Conservation (phyloP, 2,113 vertebrate genomes). For the Vulpes ferrilata region DNA sequence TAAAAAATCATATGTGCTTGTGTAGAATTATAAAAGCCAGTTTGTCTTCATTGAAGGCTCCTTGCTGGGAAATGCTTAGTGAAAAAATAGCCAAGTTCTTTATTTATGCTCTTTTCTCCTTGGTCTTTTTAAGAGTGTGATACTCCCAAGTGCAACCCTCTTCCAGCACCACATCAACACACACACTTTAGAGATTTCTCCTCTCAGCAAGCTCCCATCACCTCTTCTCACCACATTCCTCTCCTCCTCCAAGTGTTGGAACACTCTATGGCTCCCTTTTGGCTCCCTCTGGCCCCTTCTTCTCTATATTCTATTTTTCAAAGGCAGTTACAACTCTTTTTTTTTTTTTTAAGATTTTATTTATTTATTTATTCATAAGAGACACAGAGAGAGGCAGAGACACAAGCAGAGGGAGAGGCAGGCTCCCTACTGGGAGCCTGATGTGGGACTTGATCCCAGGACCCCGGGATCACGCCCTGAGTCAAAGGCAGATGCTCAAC, state of each 20-base stretch:
- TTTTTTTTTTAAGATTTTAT: too few species aligned
- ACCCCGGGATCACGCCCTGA: too few species aligned
- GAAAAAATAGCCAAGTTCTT: not conserved
- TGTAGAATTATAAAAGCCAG: slow-evolving; percentile 3
- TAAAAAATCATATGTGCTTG: not conserved
- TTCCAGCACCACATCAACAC: not conserved
- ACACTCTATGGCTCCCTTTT: not conserved
- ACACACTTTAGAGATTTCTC: not conserved
- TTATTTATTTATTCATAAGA: too few species aligned
- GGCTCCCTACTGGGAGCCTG: too few species aligned
- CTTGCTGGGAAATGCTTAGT: not conserved
- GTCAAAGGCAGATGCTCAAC: too few species aligned
- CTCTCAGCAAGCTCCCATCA: not conserved
- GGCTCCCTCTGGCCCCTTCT: not conserved
- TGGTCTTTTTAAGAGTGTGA: not conserved
- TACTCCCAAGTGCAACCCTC: not conserved
- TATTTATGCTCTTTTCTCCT: not conserved
- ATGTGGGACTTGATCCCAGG: too few species aligned
- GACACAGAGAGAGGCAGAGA: too few species aligned
- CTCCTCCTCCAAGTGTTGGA: not conserved
- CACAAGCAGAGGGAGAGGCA: too few species aligned
- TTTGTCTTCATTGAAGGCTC: not conserved
- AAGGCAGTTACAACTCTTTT: not conserved
- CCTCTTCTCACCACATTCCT: not conserved
- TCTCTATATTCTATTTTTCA: not conserved